Evolutionary conservation across 2,113 vertebrate species (phyloP).

Genomic region (Ovibos moschatus): DNA sequence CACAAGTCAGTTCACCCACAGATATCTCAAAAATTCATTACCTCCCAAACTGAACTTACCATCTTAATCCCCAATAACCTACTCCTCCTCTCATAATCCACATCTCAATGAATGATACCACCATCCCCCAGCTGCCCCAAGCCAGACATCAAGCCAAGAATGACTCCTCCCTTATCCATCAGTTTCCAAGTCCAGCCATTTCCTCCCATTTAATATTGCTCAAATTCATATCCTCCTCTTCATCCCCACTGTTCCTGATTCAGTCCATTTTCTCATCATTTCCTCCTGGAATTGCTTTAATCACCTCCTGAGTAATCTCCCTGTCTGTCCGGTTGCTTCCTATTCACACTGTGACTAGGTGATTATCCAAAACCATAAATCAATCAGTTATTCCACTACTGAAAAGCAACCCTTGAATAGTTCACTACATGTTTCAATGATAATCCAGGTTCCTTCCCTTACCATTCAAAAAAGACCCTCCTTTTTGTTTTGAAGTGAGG

Average conservation of each 20-base stretch:
- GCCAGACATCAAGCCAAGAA: background rate
- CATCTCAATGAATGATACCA: background rate
- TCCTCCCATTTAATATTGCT: background rate
- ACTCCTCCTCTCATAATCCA: background rate
- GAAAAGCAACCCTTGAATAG: background rate
- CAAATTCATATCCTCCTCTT: background rate
- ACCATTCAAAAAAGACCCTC: background rate
- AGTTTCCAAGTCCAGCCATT: background rate
- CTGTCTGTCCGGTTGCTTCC: background rate
- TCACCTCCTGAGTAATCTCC: background rate
- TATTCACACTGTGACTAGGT: background rate
- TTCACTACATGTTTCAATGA: background rate
- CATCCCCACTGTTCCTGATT: background rate
- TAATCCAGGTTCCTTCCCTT: background rate
- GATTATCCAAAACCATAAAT: background rate
- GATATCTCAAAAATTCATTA: background rate
- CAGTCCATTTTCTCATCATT: background rate
- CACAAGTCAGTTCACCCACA: background rate
- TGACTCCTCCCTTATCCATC: background rate
- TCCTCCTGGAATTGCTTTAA: constrained; percentile 14
- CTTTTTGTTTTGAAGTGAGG: background rate
- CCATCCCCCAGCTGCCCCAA: background rate
- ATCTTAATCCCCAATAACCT: background rate
- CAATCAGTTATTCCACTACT: background rate
- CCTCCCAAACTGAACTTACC: background rate